Base-by-base conservation (phyloP, 2,113 vertebrate genomes). In the Vulpes ferrilata region DNA sequence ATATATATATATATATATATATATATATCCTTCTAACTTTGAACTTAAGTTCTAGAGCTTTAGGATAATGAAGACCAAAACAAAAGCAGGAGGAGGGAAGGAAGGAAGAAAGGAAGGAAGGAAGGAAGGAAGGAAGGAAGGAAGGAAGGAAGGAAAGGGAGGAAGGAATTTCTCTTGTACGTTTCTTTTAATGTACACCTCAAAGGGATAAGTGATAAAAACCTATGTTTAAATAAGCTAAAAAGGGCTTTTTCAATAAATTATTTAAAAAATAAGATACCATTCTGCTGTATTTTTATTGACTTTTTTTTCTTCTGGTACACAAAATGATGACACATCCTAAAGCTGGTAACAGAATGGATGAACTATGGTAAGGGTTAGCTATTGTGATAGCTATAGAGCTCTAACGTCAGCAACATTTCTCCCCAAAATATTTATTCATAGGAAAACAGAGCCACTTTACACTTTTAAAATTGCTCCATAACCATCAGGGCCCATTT, bases 41-140 rank as follows among this genome's bases (percentile, higher is more conserved):
- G 76, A 69, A 83, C 48, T 83, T 76, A 95, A 32, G 53, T 95
- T 95, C 43, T n/a, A 64, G 67, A 55, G n/a, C 53, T 43, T 35
- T 8, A 48, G 22, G 3, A 92, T 92, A 25, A 71, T 71, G 38
- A 88, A 92, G 20, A 76, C 13, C 17, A 60, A 86, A 80, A 57
- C 8, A 48, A 48, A 43, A n/a, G 30, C 64, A 2, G 25, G 25
- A 25, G 73, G 11, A 23, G 48, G 23, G 19, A 19, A 59, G 20
- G 64, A 25, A 71, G 15, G 23, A 73, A 20, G 30, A 10, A 48
- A 81, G 12, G 11, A 17, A n/a, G 25, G 55, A 20, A 15, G 67
- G 13, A 12, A 15, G 25, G 35, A 9, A 23, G 27, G 22, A 55
- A 59, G 25, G 13, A 79, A 43, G 20, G 15, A 8, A 15, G 11